phyloP scores from a whole-genome alignment of 23 tunicate genomes.

The Oikopleura dioica region DNA sequence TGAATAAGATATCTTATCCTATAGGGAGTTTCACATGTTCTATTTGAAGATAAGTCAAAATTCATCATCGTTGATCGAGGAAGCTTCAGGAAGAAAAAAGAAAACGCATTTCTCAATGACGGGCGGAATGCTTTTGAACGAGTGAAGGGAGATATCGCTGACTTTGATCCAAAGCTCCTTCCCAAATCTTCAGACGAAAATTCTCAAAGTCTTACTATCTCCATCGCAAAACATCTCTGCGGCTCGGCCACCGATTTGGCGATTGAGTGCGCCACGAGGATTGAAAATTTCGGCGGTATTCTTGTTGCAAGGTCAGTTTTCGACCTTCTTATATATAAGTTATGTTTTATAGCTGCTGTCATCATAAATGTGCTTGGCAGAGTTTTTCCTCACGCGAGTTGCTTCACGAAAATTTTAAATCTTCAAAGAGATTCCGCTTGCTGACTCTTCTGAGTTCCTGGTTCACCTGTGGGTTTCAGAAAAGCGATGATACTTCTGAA shows the following conservation, averaged over 20 bases:
- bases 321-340: no score
- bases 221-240: neutral
- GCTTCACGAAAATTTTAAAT: neutral
- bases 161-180: neutral
- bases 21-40: no score
- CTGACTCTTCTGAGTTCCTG: neutral
- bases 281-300: neutral
- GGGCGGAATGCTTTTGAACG: neutral
- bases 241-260: constrained; percentile 2
- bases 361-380: neutral
- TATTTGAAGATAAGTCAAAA: neutral
- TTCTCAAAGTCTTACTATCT: no score
- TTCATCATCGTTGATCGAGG: constrained; percentile 1
- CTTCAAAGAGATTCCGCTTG: neutral
- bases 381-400: neutral
- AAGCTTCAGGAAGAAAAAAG: neutral
- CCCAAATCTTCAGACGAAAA: neutral
- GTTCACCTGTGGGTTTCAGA: constrained; percentile 4
- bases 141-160: neutral
- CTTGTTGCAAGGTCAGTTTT: neutral
- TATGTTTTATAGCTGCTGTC: neutral
- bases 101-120: neutral
- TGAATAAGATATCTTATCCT: no score
- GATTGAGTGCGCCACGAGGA: neutral
- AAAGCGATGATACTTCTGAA: neutral